Evolutionary conservation across 2,797 vertebrate species (phyloP), one percentile per base, ranked within the genome.

Genomic region (Crenichthys baileyi): DNA sequence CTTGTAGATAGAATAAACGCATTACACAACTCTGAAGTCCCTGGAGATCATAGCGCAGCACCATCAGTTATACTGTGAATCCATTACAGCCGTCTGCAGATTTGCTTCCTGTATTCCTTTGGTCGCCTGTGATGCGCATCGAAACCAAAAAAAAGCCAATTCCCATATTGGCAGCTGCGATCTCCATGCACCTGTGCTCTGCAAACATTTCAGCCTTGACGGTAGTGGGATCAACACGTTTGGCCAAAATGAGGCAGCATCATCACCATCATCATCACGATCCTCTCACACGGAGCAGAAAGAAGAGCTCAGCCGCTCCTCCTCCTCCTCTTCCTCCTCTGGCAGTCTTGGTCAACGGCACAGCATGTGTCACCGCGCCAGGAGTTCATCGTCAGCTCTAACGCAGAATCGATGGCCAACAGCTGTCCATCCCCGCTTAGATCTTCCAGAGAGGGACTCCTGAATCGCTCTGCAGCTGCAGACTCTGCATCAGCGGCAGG

Each of bases 211-310:
- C 85, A 87, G 88, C 78, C 79, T 76, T 77, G 71, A 80, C 55
- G 50, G 79, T 39, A 67, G 83, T 58, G 85, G 71, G 85, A 77
- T 82, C 84, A 70, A 86, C 83, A 82, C 87, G 79, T 82, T 82
- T 80, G 80, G 36, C 77, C 61, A 56, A 65, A 77, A 55, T 78
- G 63, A 68, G 22, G 39, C 65, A 13, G 4, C 20, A 12, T 67
- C 63, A 68, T 68, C 65, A 68, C 44, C 90, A 87, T 65, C 90
- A 88, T 61, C 89, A 89, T 91, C 88, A 90, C 85, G 85, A 93
- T 79, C 60, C 79, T 29, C 76, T 53, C 78, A 83, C 90, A 76
- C 79, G 72, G 75, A 76, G 75, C 79, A 39, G 75, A 68, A 83
- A 77, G 77, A 72, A 72, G 48, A 84, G 84, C 41, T 90, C 87